Base-by-base conservation (phyloP, 2,113 vertebrate species). In the Thamnaconus septentrionalis region DNA sequence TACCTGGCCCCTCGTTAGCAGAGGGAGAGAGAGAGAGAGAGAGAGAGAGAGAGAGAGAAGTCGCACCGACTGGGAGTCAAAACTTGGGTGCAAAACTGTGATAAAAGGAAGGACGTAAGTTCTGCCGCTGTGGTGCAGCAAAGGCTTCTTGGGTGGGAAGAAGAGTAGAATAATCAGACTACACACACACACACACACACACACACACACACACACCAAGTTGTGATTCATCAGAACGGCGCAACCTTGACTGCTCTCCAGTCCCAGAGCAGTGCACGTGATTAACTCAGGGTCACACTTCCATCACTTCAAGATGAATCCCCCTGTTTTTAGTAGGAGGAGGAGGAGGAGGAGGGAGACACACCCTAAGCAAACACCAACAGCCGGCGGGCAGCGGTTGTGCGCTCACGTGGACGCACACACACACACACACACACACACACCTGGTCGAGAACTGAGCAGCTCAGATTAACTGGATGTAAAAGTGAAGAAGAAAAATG, bases 211-310 rank as follows among this genome's bases (percentile, higher is more conserved):
- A 31, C 18, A 31, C 18, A 31, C 18, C 1, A 1, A 45, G 3
- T 45, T 45, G 86, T 83, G 79, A 89, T 83, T 85, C 65, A 84
- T 88, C 83, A 75, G 74, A 76, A 61, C 66, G 65, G 63, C 67
- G 63, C 75, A 83, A 88, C 79, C 88, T 89, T 88, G 77, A 88
- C 75, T 71, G 57, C 56, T 69, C 60, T 69, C 47, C 40, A 68
- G 79, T 67, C 67, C 61, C 60, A 72, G 43, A 73, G 74, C 55
- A 72, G 66, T 41, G 56, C 75, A 78, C 31, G 42, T 61, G 66
- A 58, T 79, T 67, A 79, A 69, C 75, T 74, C 83, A 86, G 82
- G 85, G 86, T 90, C 88, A 79, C 59, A 72, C 71, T 84, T 87
- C 84, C 73, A 82, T 88, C 85, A 84, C 56, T 78, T 78, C 53